Evolutionary conservation across 35 echinoderm and acorn worm genomes (phyloP).

Genomic region (Hemicentrotus pulcherrimus): DNA sequence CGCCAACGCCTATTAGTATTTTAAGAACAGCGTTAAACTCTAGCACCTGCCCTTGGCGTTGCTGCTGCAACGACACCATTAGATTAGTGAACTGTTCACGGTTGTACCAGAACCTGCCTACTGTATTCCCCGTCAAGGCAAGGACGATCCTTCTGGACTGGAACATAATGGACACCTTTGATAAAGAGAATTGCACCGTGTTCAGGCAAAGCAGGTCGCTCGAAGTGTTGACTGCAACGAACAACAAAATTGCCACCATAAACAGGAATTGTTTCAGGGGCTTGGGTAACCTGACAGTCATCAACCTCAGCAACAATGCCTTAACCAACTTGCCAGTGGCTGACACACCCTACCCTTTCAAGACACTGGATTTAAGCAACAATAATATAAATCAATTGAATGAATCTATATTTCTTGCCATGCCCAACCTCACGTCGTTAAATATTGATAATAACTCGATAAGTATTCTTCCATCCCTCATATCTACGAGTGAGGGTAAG

Average conservation of each 20-base stretch:
- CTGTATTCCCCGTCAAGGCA: neutral
- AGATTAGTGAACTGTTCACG: neutral
- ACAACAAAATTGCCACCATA: constrained; percentile 30
- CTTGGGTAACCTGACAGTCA: neutral
- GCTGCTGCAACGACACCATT: constrained; percentile 11
- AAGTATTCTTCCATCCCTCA: neutral
- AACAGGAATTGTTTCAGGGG: constrained; percentile 15
- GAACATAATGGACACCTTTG: constrained; percentile 22
- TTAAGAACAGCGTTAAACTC: neutral
- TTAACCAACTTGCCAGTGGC: neutral
- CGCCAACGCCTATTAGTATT: neutral
- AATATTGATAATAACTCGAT: constrained; percentile 17
- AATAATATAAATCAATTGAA: neutral
- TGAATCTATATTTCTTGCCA: neutral
- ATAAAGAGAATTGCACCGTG: neutral
- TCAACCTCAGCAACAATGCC: constrained; percentile 31
- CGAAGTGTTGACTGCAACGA: neutral
- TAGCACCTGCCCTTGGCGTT: neutral
- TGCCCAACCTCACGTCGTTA: constrained; percentile 5
- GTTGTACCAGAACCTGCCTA: constrained; percentile 19
- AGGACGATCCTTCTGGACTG: neutral
- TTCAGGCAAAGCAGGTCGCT: neutral
- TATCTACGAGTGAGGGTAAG: neutral
- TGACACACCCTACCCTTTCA: neutral
- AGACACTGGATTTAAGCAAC: constrained; percentile 22